Conservation (phyloP, 2,888 invertebrate species). For the Mythimna lalbum region DNA sequence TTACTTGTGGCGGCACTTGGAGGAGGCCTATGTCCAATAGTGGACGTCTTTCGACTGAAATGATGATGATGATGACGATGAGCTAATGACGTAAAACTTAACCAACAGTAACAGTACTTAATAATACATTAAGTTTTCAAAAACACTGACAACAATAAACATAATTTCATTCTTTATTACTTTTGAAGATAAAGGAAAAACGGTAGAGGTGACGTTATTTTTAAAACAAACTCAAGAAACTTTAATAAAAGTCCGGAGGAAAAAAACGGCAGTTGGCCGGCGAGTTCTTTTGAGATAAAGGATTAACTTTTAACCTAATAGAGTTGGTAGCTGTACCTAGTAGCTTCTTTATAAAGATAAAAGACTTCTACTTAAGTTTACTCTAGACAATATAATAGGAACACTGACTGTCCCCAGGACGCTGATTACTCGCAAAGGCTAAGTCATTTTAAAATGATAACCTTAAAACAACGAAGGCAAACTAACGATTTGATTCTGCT, state of each 20-base stretch:
- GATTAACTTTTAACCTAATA: constrained; percentile 31
- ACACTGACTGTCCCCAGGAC: no score
- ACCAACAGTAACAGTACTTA: background rate
- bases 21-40: no score
- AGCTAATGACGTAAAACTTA: no score
- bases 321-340: background rate
- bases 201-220: background rate
- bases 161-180: background rate
- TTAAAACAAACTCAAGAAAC: constrained; percentile 23
- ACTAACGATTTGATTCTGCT: no score
- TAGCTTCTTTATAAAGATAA: background rate
- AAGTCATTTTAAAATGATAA: no score
- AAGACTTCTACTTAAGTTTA: background rate
- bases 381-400: background rate
- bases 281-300: constrained; percentile 29
- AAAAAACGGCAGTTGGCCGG: constrained; percentile 23
- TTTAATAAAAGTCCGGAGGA: constrained; percentile 2
- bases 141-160: background rate
- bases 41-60: no score
- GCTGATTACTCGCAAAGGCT: no score
- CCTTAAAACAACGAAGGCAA: no score
- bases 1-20: no score
- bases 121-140: background rate
- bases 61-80: no score
- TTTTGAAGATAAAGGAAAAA: constrained; percentile 19